A percentile compares a stretch with the other conserved stretches of the same genome.
phyloP scores from a whole-genome alignment of 2,888 invertebrate genomes.

The Limenitis camilla region DNA sequence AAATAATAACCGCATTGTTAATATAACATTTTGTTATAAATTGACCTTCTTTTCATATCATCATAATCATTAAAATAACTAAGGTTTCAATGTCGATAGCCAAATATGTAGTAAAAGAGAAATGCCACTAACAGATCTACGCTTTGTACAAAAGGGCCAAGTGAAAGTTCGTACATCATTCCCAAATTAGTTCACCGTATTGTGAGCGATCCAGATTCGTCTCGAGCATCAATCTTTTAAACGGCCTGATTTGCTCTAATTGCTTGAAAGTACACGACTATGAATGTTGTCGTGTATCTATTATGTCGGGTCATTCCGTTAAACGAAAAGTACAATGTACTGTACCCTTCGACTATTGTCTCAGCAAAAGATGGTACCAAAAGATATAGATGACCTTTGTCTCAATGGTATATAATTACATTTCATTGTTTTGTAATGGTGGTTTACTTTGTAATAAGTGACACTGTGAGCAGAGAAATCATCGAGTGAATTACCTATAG shows the following conservation, averaged over 20 bases:
- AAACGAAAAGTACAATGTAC: constrained; percentile 20
- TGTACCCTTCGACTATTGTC: constrained; percentile 21
- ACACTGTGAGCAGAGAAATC: too few species aligned
- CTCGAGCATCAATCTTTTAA: constrained; percentile 52
- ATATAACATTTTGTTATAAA: too few species aligned
- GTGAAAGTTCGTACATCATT: constrained; percentile 63
- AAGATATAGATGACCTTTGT: constrained; percentile 18
- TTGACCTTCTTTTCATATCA: too few species aligned
- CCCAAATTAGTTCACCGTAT: constrained; percentile 49
- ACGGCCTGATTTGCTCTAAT: constrained; percentile 41
- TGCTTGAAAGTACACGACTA: constrained; percentile 40
- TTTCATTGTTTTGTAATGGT: constrained; percentile 12
- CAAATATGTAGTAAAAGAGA: constrained; percentile 27
- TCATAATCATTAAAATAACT: too few species aligned
- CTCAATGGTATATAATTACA: constrained; percentile 10
- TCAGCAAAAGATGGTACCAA: constrained; percentile 9
- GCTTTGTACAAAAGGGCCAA: constrained; percentile 51
- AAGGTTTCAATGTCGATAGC: not conserved
- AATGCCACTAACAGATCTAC: constrained; percentile 38
- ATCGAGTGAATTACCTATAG: too few species aligned
- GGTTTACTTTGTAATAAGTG: constrained; percentile 1
- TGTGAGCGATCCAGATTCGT: constrained; percentile 55
- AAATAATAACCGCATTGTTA: too few species aligned
- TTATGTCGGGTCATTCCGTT: constrained; percentile 23
- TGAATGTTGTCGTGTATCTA: constrained; percentile 21